Conservation (phyloP, 2,888 invertebrate genomes). For the Mythimna ferrago region DNA sequence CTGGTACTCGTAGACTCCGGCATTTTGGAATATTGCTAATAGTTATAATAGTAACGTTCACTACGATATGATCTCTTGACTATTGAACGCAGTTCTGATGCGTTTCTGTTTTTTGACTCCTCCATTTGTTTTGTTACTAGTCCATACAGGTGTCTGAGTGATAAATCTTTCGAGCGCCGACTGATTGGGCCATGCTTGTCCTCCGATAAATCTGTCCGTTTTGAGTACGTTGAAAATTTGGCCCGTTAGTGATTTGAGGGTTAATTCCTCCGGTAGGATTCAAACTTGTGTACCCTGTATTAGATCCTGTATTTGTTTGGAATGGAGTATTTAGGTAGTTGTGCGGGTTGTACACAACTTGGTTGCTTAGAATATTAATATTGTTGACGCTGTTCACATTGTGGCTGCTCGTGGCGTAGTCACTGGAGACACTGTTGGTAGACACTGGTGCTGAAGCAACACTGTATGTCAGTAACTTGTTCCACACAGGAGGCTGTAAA, state of each 20-base stretch:
- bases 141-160: slow-evolving; percentile 58
- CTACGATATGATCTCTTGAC: slow-evolving; percentile 16
- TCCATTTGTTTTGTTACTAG: slow-evolving; percentile 60
- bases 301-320: slow-evolving; percentile 21
- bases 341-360: slow-evolving; percentile 41
- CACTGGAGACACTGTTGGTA: slow-evolving; percentile 46
- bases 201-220: too few relatives aligned
- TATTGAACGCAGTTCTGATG: slow-evolving; percentile 90
- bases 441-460: slow-evolving; percentile 45
- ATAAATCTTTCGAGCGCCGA: slow-evolving; percentile 48
- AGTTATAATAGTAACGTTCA: too few relatives aligned
- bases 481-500: too few relatives aligned
- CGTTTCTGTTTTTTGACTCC: slow-evolving; percentile 89
- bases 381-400: too few relatives aligned
- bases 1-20: too few relatives aligned
- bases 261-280: slow-evolving; percentile 26
- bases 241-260: slow-evolving; percentile 37
- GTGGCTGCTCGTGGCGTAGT: slow-evolving; percentile 42
- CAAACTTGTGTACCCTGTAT: slow-evolving; percentile 26
- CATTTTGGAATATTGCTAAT: too few relatives aligned
- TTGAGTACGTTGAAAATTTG: slow-evolving; percentile 45
- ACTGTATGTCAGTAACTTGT: too few relatives aligned
- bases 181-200: slow-evolving; percentile 50
- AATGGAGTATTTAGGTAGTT: slow-evolving; percentile 55
- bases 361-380: neutral